Conservation (phyloP, 2,797 vertebrate genomes). For the Aplochiton taeniatus region DNA sequence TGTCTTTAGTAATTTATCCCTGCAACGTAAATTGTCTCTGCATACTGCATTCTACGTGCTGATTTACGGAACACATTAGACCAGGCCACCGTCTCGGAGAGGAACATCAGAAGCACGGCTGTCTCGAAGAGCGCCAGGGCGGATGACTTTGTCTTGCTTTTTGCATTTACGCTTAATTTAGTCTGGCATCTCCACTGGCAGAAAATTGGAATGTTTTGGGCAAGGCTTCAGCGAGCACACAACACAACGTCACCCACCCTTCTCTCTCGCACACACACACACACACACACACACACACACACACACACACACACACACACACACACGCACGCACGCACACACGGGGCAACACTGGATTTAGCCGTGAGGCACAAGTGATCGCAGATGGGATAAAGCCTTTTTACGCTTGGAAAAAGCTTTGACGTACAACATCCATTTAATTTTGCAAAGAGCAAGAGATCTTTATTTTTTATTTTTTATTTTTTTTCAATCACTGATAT, state of each 20-base stretch:
- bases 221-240: slow-evolving; percentile 35
- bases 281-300: slow-evolving; percentile 23
- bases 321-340: too few species aligned
- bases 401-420: slow-evolving; percentile 7
- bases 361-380: not conserved
- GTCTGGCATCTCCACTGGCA: slow-evolving; percentile 41
- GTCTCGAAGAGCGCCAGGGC: slow-evolving; percentile 17
- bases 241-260: slow-evolving; percentile 11
- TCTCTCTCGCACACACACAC: slow-evolving; percentile 14
- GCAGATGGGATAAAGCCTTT: slow-evolving; percentile 14
- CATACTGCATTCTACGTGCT: not conserved
- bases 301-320: slow-evolving; percentile 23
- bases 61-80: slow-evolving; percentile 33
- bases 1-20: too few species aligned
- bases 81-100: slow-evolving; percentile 4
- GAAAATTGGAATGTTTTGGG: slow-evolving; percentile 51
- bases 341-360: slow-evolving; percentile 20
- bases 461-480: slow-evolving; percentile 1
- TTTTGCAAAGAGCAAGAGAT: slow-evolving; percentile 14
- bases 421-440: slow-evolving; percentile 8
- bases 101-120: slow-evolving; percentile 2
- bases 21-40: too few species aligned
- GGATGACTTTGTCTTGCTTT: slow-evolving; percentile 29
- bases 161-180: slow-evolving; percentile 37
- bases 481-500: not conserved